A percentile compares a stretch with the other conserved stretches of the same genome.
phyloP scores from a whole-genome alignment of 2,113 vertebrate species.

The Toxostoma redivivum region DNA sequence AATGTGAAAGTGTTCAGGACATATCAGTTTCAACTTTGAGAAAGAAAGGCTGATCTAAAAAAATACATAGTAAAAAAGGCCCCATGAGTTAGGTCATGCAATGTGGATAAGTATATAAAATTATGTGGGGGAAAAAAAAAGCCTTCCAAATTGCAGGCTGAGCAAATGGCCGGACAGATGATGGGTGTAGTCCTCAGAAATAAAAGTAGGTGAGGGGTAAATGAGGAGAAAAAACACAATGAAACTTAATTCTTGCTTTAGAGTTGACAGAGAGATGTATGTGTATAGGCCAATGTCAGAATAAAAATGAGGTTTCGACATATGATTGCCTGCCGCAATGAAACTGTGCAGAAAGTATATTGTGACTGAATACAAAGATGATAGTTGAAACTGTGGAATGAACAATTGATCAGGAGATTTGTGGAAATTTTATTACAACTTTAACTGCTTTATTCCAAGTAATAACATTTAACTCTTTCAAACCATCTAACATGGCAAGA shows the following conservation, averaged over 20 bases:
- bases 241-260: neutral
- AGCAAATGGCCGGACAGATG: neutral
- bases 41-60: neutral
- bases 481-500: neutral
- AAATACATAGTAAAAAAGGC: neutral
- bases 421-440: neutral
- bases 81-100: neutral
- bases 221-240: neutral
- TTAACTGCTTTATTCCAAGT: neutral
- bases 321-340: neutral
- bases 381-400: neutral
- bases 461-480: neutral
- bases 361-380: neutral
- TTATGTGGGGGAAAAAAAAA: neutral
- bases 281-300: neutral
- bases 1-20: neutral
- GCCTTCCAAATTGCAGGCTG: neutral
- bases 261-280: neutral
- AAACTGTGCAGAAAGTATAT: neutral
- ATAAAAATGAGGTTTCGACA: neutral
- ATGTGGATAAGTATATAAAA: neutral
- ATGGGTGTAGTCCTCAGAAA: neutral
- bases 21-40: neutral
- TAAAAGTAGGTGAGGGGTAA: neutral
- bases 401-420: neutral